Percentiles rank a stretch among this genome's conserved stretches.
Conservation (phyloP, 2,797 vertebrate genomes). For the Typhlichthys eigenmanni region DNA sequence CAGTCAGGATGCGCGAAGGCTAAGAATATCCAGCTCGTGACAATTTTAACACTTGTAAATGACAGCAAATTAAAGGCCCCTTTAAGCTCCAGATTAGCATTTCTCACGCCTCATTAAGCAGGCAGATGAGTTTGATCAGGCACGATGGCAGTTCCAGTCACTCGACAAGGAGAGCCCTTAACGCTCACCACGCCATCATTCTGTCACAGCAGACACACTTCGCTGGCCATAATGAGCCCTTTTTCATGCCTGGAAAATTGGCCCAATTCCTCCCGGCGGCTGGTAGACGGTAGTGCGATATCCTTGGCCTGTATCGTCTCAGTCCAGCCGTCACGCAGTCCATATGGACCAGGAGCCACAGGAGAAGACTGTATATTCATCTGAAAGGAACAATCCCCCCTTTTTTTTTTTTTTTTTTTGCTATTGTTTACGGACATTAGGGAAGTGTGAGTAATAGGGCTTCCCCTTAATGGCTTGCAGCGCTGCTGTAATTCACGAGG, state of each 20-base stretch:
- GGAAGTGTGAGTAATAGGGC: conserved; percentile 30
- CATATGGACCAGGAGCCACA: conserved; percentile 1
- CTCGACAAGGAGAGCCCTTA: conserved; percentile 1
- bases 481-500: conserved; percentile 34
- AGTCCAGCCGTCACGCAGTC: background rate
- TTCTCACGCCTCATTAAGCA: conserved; percentile 59
- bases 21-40: conserved; percentile 66
- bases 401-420: background rate
- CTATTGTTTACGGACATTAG: conserved; percentile 34
- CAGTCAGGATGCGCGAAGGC: conserved; percentile 51
- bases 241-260: conserved; percentile 7
- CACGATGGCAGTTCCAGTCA: conserved; percentile 19
- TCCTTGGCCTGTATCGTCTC: conserved; percentile 1
- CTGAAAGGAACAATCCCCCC: background rate
- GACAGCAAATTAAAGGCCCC: conserved; percentile 69
- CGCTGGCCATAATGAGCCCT: conserved; percentile 11
- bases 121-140: conserved; percentile 51
- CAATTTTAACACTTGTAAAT: conserved; percentile 67
- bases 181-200: conserved; percentile 14
- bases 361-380: conserved; percentile 17
- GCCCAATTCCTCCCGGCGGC: conserved; percentile 5
- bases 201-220: conserved; percentile 17
- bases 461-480: conserved; percentile 53
- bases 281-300: conserved; percentile 3
- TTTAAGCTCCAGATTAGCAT: conserved; percentile 69